These are phyloP conservation scores for Drosophila bipectinata DNA, from an alignment of 1,140 invertebrate species.

Conservation along the genomic window DNA sequence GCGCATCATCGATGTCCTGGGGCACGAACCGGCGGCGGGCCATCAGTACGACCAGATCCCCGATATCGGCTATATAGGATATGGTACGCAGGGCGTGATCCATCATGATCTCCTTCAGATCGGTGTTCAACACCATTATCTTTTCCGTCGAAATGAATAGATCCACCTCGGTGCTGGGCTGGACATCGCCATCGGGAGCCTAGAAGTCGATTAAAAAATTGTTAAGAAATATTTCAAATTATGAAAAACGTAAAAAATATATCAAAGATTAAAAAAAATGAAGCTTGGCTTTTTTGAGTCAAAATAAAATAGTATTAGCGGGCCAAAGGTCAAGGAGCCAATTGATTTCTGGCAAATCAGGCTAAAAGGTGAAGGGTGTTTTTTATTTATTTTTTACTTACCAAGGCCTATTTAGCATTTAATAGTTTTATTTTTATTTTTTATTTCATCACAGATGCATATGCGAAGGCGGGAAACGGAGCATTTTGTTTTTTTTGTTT, in stretches of 20 bases:
- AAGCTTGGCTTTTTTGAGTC: neutral
- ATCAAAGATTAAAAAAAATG: neutral
- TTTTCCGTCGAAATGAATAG: slow-evolving; percentile 99
- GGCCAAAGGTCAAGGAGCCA: neutral
- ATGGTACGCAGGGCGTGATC: slow-evolving; percentile 99
- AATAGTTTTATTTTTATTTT: no score
- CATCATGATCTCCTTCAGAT: slow-evolving; percentile 99
- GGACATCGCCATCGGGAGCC: slow-evolving; percentile 99
- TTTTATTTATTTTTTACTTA: neutral
- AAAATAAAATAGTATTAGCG: neutral
- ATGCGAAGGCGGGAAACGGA: neutral
- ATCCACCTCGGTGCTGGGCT: slow-evolving; percentile 99
- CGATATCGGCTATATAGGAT: slow-evolving; percentile 99
- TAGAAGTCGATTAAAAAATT: slow-evolving; percentile 81
- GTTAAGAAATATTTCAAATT: neutral
- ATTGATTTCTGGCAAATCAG: neutral
- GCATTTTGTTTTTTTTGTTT: neutral
- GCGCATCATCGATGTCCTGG: slow-evolving; percentile 83
- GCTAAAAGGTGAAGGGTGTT: neutral
- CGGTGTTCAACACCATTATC: slow-evolving; percentile 99
- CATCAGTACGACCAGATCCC: slow-evolving; percentile 99
- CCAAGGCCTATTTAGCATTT: neutral
- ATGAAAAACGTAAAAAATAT: neutral
- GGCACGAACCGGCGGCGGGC: slow-evolving; percentile 95
- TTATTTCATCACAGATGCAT: no score